Evolutionary conservation across 2,888 invertebrate genomes (phyloP), one percentile per base, ranked within the genome.

Genomic region (Thecocarcelia acutangulata): DNA sequence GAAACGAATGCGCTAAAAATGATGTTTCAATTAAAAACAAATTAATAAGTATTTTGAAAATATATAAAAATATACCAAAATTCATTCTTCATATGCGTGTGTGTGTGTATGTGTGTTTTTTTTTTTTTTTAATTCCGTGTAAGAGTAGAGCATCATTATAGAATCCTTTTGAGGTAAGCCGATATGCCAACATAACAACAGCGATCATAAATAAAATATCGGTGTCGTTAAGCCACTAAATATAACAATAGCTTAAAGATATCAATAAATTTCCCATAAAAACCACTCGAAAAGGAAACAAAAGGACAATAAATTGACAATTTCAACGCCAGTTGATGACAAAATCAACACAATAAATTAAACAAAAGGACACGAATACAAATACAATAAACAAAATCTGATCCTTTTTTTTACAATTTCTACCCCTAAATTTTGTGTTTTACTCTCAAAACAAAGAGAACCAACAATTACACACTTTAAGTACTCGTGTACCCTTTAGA

Each of bases 251-350:
- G 17, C 8, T 37, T 19, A 44, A 28, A 50, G 28, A 52, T 42
- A 21, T 19, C 50, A 59, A 75, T 52, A 72, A 66, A 66, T 70
- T 66, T 76, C 37, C 52, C 28, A 13, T 6, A 15, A 66, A 80
- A 64, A 24, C 40, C n/a, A 69, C 50, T 42, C 6, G 0, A 44
- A 44, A 56, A 48, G 24, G 42, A 13, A 54, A 40, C 42, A 33
- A 33, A 33, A 33, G 33, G 13, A 68, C 40, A 74, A 81, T 61
- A 72, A 46, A 76, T 76, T 63, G 72, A 72, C 56, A 76, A 68
- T 80, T 80, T 77, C 70, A 76, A 80, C 75, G 72, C 64, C 80
- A 70, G 68, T 76, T 63, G 50, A 73, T 56, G 44, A 17, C 64
- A 70, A 74, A 74, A 78, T 42, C 48, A 80, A 73, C 63, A 69